Base-by-base conservation (phyloP, 2,888 invertebrate genomes). In the Cosmorhoe ocellata region DNA sequence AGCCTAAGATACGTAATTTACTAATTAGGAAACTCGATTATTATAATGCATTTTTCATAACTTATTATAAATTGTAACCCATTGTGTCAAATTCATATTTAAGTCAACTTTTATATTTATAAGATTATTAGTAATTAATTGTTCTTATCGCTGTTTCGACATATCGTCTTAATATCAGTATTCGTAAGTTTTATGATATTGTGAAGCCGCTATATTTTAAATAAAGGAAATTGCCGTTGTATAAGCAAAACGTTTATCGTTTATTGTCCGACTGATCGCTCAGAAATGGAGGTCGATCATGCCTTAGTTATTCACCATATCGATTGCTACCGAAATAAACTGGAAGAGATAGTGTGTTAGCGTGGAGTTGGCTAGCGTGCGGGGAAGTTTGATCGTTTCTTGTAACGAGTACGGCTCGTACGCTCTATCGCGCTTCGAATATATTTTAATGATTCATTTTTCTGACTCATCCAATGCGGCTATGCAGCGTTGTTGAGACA, bases 161-260 rank as follows among this genome's bases (percentile, higher is more conserved):
- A 90, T 90, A 90, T 90, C 90, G 87, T 87, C 86, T 79, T 84
- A n/a, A 79, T 83, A 81, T 78, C 79, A 79, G 78, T 89, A 87
- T 74, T 80, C 76, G 69, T 90, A 90, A 89, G 89, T 76, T 84
- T 71, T 77, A 81, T 79, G 72, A 81, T 85, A 89, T 89, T 90
- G 89, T 90, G 88, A 90, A 87, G 84, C 84, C 84, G 83, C 86
- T 89, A 87, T 89, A 88, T 89, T 89, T 90, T 87, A 88, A 90
- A 88, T 89, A 90, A 90, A 89, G 85, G 81, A 87, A 84, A 84
- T 86, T 86, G 85, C 87, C 84, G 85, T 88, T 88, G 85, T 87
- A 84, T 88, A 88, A 87, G 84, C 89, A 85, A 82, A 81, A 84
- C 72, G 76, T 86, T 83, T 84, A 86, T 85, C 81, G 88, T 85